phyloP scores from a whole-genome alignment of 1,140 invertebrate species.

The Lethocerus indicus region DNA sequence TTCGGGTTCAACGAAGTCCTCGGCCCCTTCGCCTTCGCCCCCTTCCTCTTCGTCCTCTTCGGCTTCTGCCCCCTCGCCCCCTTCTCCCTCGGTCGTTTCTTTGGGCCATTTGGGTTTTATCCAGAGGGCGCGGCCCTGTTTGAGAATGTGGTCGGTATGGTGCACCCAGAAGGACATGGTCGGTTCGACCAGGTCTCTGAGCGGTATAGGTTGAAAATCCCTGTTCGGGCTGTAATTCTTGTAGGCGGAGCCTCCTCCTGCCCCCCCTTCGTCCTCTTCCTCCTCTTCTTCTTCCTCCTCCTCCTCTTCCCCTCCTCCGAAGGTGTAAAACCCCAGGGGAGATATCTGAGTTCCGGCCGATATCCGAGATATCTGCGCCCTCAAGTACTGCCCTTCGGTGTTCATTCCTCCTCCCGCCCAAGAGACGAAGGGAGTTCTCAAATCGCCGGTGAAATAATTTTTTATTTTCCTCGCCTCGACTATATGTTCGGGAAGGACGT shows the following conservation, averaged over 20 bases:
- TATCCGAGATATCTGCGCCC: slow-evolving; percentile 69
- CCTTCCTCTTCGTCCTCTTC: slow-evolving; percentile 24
- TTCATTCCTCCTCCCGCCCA: slow-evolving; percentile 66
- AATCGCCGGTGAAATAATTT: slow-evolving; percentile 48
- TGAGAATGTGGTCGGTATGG: slow-evolving; percentile 53
- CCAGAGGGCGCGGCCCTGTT: slow-evolving; percentile 40
- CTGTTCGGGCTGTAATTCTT: slow-evolving; percentile 15
- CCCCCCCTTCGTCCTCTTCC: slow-evolving; percentile 31
- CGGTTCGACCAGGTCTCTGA: slow-evolving; percentile 33
- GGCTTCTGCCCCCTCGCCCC: slow-evolving; percentile 24
- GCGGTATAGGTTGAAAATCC: slow-evolving; percentile 27
- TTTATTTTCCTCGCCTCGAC: slow-evolving; percentile 41
- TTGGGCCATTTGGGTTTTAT: slow-evolving; percentile 14
- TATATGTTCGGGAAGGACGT: slow-evolving; percentile 46
- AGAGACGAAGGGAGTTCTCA: slow-evolving; percentile 52
- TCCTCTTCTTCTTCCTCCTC: slow-evolving; percentile 31
- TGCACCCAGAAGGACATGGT: slow-evolving; percentile 66
- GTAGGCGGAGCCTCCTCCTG: slow-evolving; percentile 20
- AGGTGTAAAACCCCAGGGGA: slow-evolving; percentile 51
- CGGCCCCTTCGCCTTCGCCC: slow-evolving; percentile 32
- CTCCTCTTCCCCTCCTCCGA: slow-evolving; percentile 35
- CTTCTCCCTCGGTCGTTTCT: slow-evolving; percentile 23
- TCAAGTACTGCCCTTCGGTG: slow-evolving; percentile 61
- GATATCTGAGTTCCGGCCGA: slow-evolving; percentile 63
- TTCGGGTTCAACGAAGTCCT: slow-evolving; percentile 37